Base-by-base conservation (phyloP, 2,113 vertebrate genomes). In the Ammodytes marinus region DNA sequence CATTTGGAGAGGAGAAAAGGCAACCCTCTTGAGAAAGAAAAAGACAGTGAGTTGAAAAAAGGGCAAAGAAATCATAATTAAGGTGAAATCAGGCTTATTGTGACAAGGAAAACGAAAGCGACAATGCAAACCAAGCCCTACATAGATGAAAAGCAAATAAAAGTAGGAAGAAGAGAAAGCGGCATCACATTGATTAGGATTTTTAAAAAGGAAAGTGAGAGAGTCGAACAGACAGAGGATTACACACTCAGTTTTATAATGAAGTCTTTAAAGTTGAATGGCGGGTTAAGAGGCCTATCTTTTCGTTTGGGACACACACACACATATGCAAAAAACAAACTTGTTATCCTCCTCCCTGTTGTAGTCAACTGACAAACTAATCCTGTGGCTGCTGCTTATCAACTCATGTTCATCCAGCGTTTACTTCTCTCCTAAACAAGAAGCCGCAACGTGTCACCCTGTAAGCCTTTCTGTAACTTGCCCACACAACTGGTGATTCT, bases 51-150 rank as follows among this genome's bases (percentile, higher is more conserved):
- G 54, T 66, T 75, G 45, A 60, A 61, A 87, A 79, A 74, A 66
- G 37, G 7, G 39, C 69, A 77, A 88, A 71, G 54, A 8, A 12
- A 67, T 10, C 12, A 69, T 49, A 86, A 74, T 84, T 40, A 77
- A 79, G 86, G 69, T 39, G 57, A 78, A 90, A 84, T 71, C 12
- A 45, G 54, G 72, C 66, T 79, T 39, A 81, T 77, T 85, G 77
- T 58, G 54, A 77, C 74, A 86, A 52, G 53, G 57, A 89, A 86
- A 86, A 74, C 1, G 52, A 83, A 78, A 86, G 52, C 37, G 14
- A 40, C 52, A n/a, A n/a, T 35, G 14, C n/a, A 47, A 60, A 15
- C 75, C 9, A 37, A 76, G 14, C 37, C 40, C 11, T 42, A 37
- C 19, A 43, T 13, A 17, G 65, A 80, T 76, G 14, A 17, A 55